Percentiles rank a stretch among this genome's conserved stretches.
These are phyloP conservation scores for Tenodera sinensis DNA, from an alignment of 2,888 invertebrate genomes.

Conservation along the genomic window DNA sequence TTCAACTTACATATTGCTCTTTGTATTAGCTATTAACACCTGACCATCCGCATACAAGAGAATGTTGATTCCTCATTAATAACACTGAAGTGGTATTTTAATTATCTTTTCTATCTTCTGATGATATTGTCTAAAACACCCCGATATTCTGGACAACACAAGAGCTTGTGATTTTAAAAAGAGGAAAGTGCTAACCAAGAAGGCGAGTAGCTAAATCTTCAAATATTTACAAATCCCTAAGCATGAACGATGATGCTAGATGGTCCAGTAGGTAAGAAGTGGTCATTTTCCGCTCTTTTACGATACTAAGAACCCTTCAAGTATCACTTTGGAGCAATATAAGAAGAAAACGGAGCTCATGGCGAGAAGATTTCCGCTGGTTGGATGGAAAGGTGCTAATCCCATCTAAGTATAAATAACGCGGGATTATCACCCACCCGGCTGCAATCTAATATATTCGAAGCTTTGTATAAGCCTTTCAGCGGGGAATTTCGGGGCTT, in stretches of 20 bases:
- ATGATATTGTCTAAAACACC: too few relatives aligned
- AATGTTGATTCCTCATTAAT: too few relatives aligned
- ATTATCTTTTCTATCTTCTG: too few relatives aligned
- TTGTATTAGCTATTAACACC: too few relatives aligned
- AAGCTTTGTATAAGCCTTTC: constrained; percentile 17
- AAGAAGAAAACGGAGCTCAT: not conserved
- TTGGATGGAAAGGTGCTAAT: constrained; percentile 12
- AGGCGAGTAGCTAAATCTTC: not conserved
- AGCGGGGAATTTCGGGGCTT: constrained; percentile 3
- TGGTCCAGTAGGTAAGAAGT: not conserved
- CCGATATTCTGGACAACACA: too few relatives aligned
- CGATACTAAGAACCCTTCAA: not conserved
- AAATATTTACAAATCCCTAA: not conserved
- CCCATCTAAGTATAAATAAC: constrained; percentile 8
- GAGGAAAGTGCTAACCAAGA: not conserved
- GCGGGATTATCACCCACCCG: not conserved
- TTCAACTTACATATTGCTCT: too few relatives aligned
- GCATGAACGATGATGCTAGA: not conserved
- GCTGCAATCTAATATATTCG: constrained; percentile 3
- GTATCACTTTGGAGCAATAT: constrained; percentile 7
- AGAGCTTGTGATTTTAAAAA: not conserved
- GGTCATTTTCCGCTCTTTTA: not conserved
- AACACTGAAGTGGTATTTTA: too few relatives aligned
- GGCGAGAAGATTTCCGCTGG: not conserved
- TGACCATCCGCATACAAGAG: too few relatives aligned